Conservation (phyloP, 30 jellyfish, hydroid and myxozoan species). For the Clytia hemisphaerica region DNA sequence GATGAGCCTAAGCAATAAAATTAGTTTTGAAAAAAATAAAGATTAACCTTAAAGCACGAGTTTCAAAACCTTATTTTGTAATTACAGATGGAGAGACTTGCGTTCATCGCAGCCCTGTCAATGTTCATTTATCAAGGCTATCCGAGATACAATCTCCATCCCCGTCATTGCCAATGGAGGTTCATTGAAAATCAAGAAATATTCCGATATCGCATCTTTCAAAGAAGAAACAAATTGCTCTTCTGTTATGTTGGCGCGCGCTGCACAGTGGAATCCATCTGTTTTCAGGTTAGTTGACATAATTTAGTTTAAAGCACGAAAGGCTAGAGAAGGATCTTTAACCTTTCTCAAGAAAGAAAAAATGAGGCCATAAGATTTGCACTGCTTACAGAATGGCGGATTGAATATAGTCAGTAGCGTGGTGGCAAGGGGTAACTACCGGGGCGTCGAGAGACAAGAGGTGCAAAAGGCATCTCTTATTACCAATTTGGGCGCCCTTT, state of each 20-base stretch:
- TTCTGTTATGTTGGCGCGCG: constrained; percentile 95
- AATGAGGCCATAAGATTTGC: background rate
- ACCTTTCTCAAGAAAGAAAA: background rate
- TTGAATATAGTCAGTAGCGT: too few species aligned
- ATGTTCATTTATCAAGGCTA: constrained; percentile 43
- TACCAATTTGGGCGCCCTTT: too few species aligned
- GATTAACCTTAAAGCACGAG: too few species aligned
- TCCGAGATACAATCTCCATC: constrained; percentile 43
- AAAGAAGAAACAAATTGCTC: constrained; percentile 48
- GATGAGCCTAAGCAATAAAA: too few species aligned
- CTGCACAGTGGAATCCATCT: constrained; percentile 96
- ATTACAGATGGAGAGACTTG: constrained; percentile 51
- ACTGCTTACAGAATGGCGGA: too few species aligned
- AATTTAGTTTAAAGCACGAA: too few species aligned
- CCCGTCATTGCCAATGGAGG: constrained; percentile 99
- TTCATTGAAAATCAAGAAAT: constrained; percentile 54
- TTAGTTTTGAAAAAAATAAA: too few species aligned
- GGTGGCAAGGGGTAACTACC: too few species aligned
- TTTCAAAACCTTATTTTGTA: constrained; percentile 6
- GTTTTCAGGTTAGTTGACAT: constrained; percentile 37
- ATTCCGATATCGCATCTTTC: constrained; percentile 44
- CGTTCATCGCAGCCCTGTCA: constrained; percentile 94
- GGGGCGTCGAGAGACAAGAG: too few species aligned
- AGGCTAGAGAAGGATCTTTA: too few species aligned
- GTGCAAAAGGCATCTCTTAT: too few species aligned